These are phyloP conservation scores for Gymnopithys bicolor DNA, from an alignment of 2,797 vertebrate species.

Conservation along the genomic window DNA sequence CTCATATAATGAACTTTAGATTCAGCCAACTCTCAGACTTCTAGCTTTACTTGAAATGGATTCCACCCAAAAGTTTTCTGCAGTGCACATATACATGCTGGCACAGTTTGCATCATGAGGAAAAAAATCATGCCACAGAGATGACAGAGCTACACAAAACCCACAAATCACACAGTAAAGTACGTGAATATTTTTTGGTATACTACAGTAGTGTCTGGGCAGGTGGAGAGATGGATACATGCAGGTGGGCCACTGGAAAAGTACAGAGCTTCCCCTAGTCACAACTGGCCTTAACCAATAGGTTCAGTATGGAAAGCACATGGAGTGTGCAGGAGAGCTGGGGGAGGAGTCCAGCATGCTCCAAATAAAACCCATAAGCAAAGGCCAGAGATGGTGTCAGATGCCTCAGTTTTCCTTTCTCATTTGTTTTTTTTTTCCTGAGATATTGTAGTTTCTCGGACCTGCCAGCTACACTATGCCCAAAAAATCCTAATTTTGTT, in stretches of 20 bases:
- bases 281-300: background rate
- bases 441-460: background rate
- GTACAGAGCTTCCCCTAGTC: background rate
- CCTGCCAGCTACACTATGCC: background rate
- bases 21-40: background rate
- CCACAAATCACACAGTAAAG: background rate
- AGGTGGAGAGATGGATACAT: background rate
- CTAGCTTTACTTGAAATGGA: background rate
- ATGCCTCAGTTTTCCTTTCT: background rate
- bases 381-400: background rate
- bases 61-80: background rate
- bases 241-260: background rate
- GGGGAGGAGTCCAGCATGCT: background rate
- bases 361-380: background rate
- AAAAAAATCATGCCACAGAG: background rate
- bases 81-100: background rate
- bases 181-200: background rate
- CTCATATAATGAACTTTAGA: background rate
- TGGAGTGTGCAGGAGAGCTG: background rate
- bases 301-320: background rate
- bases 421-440: background rate
- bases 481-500: constrained; percentile 4
- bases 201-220: background rate
- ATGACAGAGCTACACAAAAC: background rate
- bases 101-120: background rate